Evolutionary conservation across 2,113 vertebrate species (phyloP), one percentile per base, ranked within the genome.

Genomic region (Hippopotamus amphibius): DNA sequence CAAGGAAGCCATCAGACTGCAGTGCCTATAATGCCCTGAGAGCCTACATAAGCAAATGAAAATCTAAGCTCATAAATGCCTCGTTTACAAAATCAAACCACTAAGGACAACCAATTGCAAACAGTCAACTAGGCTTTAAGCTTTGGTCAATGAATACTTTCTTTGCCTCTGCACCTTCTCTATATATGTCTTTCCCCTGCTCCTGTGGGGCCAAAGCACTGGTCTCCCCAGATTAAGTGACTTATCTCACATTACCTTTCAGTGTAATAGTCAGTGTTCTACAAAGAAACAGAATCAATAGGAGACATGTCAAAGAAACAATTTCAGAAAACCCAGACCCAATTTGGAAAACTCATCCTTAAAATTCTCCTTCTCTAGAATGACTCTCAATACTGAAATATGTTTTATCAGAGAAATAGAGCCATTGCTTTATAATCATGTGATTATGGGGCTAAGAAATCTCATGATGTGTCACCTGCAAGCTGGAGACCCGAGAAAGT

Each of bases 1-100:
- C 61, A 55, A 46, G n/a, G 33, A n/a, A 16, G 6, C 46, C 13
- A 46, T 43, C 30, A 48, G 16, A 43, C 6, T 0, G 1, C 30
- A 37, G 7, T 2, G 2, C 4, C 33, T 72, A 10, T 33, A 12
- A 63, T 59, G 33, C 33, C 1, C 0, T 61, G 53, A 81, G 74
- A 28, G 12, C 1, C 33, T 74, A 33, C 7, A 4, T 41, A 85
- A 84, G 24, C 2, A 80, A 71, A 37, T 26, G 26, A 50, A 63
- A 63, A 53, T 76, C 17, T 16, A 93, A 93, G n/a, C 17, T 21
- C 53, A 5, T 41, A 53, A 76, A 65, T 30, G 9, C 17, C 9
- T 30, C 26, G 33, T n/a, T 63, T 33, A n/a, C 5, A 10, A 65
- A 85, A 76, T 41, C 37, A 19, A 28, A 85, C 41, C 28, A 24